Base-by-base conservation (phyloP, 2,888 invertebrate species). In the Thereva nobilitata region DNA sequence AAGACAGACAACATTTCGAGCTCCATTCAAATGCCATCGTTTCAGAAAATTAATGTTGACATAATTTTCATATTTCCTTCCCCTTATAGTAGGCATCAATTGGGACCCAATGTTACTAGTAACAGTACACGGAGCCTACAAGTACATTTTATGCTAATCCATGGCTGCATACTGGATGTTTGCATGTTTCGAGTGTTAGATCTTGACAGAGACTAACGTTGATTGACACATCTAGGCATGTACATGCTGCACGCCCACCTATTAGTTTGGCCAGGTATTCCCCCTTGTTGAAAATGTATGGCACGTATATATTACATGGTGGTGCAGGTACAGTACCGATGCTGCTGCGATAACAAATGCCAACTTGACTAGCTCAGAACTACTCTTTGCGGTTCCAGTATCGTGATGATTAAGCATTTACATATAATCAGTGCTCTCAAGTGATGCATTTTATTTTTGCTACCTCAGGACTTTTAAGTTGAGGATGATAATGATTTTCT, bases 181-280 rank as follows among this genome's bases (percentile, higher is more conserved):
- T 64, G 56, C 66, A 49, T 66, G 68, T 66, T 63, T 38, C 34
- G 50, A 61, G 61, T 54, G 68, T 66, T 55, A 66, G 37, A 54
- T 41, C 52, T 66, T 66, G 66, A 55, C 64, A 68, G 50, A 64
- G 61, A 42, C 63, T 45, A 57, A 57, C 61, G 37, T 50, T 66
- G 68, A 68, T 66, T 68, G 68, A 68, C 68, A 66, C 59, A 64
- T 66, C 55, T 35, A 45, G 52, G 57, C 66, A 66, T 50, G 64
- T 66, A 66, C 64, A 68, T 34, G 53, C 40, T 49, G 47, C 37
- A 65, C 66, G 56, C 68, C 68, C 57, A 67, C 63, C 47, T 53
- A 53, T 52, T 53, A 5, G 59, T 47, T 59, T 23, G 40, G 8
- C 34, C 4, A 10, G 59, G 34, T 47, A 49, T 49, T 40, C 59